Evolutionary conservation across 2,888 invertebrate species (phyloP), one percentile per base, ranked within the genome.

Genomic region (Baronia brevicornis): DNA sequence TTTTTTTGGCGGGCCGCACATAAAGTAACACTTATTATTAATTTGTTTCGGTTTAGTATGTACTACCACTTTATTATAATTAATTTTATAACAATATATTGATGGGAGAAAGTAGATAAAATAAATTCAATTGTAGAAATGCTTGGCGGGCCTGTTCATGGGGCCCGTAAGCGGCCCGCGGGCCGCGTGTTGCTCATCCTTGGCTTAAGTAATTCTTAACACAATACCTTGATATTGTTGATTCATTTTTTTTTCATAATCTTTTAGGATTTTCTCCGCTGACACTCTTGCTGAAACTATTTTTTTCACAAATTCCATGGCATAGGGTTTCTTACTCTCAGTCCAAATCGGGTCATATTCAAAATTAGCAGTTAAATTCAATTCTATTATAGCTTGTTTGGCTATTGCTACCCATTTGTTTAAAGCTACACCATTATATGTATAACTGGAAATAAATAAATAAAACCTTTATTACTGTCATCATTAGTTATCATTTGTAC

Each of bases 331-430:
- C 32, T 59, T 74, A 51, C 60, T 59, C 37, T 86, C 67, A 48
- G 59, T 59, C 86, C 87, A 74, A 49, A 82, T 65, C 1, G 75
- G 74, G 26, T 74, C 70, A 39, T 85, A 84, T 39, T 82, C 74
- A 38, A 84, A 86, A 26, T 74, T 78, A 0, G 86, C 60, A 0
- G 86, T 78, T 39, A 78, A 55, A 44, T 85, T 85, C 6, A 84
- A 60, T 42, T 88, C 89, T 25, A 89, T 88, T 48, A 91, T 78
- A 7, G 84, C 69, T 51, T 84, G 84, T 44, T 82, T 82, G 2
- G 80, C 82, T 26, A 80, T 63, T 3, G 73, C 62, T 6, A 72
- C 74, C 79, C 79, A 84, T 54, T 78, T 80, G 36, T 74, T 67
- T 25, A 79, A 43, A 4, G 75, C 51, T 10, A 78, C 48, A 2